Conservation (phyloP, 1,140 invertebrate genomes). For the Zaprionus gabonicus region DNA sequence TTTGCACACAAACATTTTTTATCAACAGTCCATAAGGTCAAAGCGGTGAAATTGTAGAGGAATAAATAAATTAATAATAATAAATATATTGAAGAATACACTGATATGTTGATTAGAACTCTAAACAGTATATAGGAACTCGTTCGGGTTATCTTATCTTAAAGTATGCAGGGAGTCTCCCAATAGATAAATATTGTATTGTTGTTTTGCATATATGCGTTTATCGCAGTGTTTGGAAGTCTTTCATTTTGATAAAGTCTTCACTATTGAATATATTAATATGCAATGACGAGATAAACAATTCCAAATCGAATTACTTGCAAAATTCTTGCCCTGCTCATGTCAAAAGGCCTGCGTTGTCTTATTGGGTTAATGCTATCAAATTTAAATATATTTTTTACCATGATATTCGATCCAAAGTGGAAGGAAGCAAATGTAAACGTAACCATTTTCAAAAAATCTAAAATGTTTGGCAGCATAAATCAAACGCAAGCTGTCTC, state of each 20-base stretch:
- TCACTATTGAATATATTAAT: no score
- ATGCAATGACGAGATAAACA: no score
- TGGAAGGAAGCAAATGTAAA: constrained; percentile 12
- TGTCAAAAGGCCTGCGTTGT: not conserved
- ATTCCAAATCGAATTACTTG: no score
- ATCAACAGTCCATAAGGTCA: not conserved
- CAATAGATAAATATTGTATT: not conserved
- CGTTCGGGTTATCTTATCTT: not conserved
- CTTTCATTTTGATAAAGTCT: no score
- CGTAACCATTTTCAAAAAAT: constrained; percentile 21
- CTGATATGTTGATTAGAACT: not conserved
- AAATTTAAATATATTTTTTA: constrained; percentile 7
- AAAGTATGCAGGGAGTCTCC: not conserved
- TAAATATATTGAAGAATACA: not conserved
- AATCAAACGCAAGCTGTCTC: constrained; percentile 47
- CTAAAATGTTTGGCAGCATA: constrained; percentile 50
- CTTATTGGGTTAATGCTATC: not conserved
- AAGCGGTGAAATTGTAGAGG: not conserved
- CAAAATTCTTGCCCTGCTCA: no score
- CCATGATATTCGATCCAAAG: not conserved
- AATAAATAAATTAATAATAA: not conserved
- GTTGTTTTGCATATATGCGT: not conserved
- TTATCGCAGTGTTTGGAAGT: no score
- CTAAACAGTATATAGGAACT: not conserved
- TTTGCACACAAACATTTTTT: not conserved